phyloP scores from a whole-genome alignment of 1,140 invertebrate species.

The Caenorhabditis elegans region WBcel235 BX284604.4:5086001-5086500 shows the following conservation, averaged over 20 bases:
- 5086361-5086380: constrained; percentile 1
- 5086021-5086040: background rate
- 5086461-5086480: background rate
- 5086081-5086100: background rate
- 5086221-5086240: too few species aligned
- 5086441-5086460: background rate
- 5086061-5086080: background rate
- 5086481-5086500: background rate
- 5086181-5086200: too few species aligned
- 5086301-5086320: background rate
- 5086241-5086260: background rate
- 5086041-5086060: background rate
- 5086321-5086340: background rate
- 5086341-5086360: background rate
- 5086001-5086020: background rate
- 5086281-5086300: background rate
- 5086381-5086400: background rate
- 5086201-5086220: too few species aligned
- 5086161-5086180: too few species aligned
- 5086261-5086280: constrained; percentile 13
- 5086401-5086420: background rate
- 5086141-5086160: too few species aligned
- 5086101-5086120: constrained; percentile 14
- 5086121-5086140: background rate
- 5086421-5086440: too few species aligned